These are phyloP conservation scores for Nomada fabriciana DNA, from an alignment of 2,888 invertebrate species.

Conservation along the genomic window DNA sequence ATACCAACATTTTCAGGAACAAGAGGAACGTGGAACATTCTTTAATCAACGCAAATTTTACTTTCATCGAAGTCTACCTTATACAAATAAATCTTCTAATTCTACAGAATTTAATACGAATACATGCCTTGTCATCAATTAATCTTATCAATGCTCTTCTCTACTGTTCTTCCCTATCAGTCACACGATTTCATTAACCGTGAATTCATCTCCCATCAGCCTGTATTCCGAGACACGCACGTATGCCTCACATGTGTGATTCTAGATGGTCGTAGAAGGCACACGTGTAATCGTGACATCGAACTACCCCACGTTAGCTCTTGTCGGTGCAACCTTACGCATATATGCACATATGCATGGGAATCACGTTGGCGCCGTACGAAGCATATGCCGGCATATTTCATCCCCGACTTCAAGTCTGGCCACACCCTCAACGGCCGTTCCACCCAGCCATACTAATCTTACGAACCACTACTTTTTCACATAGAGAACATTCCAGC, in stretches of 20 bases:
- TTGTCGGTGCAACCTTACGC: background rate
- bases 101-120: too few species aligned
- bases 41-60: too few species aligned
- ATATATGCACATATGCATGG: constrained; percentile 75
- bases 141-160: too few species aligned
- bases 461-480: constrained; percentile 73
- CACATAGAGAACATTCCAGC: constrained; percentile 64
- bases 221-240: constrained; percentile 12
- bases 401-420: constrained; percentile 36
- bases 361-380: constrained; percentile 79
- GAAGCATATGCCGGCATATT: constrained; percentile 71
- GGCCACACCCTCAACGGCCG: constrained; percentile 56
- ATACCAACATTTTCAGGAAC: too few species aligned
- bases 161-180: constrained; percentile 4
- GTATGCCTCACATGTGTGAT: constrained; percentile 33
- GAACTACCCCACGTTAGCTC: too few species aligned
- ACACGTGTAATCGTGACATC: constrained; percentile 22
- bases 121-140: too few species aligned
- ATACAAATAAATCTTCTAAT: too few species aligned
- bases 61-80: too few species aligned
- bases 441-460: constrained; percentile 50
- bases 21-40: too few species aligned
- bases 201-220: constrained; percentile 32
- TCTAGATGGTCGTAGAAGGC: constrained; percentile 5
- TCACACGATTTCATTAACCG: constrained; percentile 31